Evolutionary conservation across 2,888 invertebrate genomes (phyloP), one percentile per base, ranked within the genome.

Genomic region (Xestia xanthographa): DNA sequence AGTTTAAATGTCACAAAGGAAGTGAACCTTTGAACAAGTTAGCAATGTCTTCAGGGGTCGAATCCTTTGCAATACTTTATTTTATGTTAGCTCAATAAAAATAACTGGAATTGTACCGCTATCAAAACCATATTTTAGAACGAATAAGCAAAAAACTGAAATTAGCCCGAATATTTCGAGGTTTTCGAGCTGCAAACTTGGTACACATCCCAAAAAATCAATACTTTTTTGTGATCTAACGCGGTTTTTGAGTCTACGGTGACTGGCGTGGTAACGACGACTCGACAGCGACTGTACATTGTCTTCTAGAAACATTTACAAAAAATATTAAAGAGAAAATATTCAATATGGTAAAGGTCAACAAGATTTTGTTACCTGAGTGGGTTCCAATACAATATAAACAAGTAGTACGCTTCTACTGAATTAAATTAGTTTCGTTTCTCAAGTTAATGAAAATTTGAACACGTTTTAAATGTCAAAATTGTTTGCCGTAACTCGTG

Each of bases 351-450:
- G 5, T 72, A 66, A 66, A 78, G 38, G 60, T 66, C 38, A 66
- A 75, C 38, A 48, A 62, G 66, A n/a, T 29, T 70, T 66, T 65
- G 4, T 78, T 63, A 63, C 60, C 62, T 63, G 62, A 65, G 12
- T 66, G 38, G 34, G 14, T 73, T 58, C 56, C 22, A 43, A 34
- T 56, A 67, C 11, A 50, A 65, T 65, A 65, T 68, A 38, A 58
- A 20, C 8, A 53, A 62, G 26, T 12, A 22, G 48, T 58, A 45
- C 26, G 72, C 53, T 53, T 38, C 20, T 29, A 34, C 29, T 26
- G 56, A 75, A 75, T 75, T 75, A 50, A 82, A 75, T 79, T 81
- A 50, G 58, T 75, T 53, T 65, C 65, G 17, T 45, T 75, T 82
- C 45, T 60, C 58, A 6, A 56, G n/a, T 48, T 82, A 53, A 63